Conservation (phyloP, 2,113 vertebrate genomes). For the Periophthalmus modestus region DNA sequence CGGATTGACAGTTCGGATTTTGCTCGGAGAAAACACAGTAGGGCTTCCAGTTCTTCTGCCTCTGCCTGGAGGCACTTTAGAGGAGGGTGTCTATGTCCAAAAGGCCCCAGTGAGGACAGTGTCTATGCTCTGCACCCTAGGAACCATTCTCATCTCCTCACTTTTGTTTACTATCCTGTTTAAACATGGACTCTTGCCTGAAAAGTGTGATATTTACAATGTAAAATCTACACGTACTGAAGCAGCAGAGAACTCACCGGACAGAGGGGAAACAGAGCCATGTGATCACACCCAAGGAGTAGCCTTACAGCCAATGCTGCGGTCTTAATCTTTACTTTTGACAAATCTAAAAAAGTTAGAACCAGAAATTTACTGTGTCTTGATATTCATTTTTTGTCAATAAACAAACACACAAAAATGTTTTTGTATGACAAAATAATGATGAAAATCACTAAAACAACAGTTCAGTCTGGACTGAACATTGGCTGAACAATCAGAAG, state of each 20-base stretch:
- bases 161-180: conserved; percentile 60
- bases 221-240: conserved; percentile 14
- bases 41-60: conserved; percentile 51
- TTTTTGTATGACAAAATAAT: not conserved
- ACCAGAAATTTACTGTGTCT: no score
- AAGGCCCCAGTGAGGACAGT: conserved; percentile 74
- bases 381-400: not conserved
- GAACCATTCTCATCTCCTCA: conserved; percentile 50
- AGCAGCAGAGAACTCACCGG: not conserved
- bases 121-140: conserved; percentile 62
- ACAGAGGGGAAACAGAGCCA: conserved; percentile 3
- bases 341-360: not conserved
- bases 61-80: conserved; percentile 65
- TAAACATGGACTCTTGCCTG: conserved; percentile 63
- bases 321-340: not conserved
- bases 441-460: no score
- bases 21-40: conserved; percentile 68
- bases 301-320: conserved; percentile 20
- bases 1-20: conserved; percentile 69
- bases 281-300: conserved; percentile 10
- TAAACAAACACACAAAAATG: not conserved
- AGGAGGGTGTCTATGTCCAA: conserved; percentile 61
- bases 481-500: no score
- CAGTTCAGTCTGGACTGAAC: no score
- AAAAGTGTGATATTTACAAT: conserved; percentile 71